Percentiles rank a stretch among this genome's conserved stretches.
phyloP scores from a whole-genome alignment of 53 echinoderm and acorn worm species.

The Holothuria leucospilota region DNA sequence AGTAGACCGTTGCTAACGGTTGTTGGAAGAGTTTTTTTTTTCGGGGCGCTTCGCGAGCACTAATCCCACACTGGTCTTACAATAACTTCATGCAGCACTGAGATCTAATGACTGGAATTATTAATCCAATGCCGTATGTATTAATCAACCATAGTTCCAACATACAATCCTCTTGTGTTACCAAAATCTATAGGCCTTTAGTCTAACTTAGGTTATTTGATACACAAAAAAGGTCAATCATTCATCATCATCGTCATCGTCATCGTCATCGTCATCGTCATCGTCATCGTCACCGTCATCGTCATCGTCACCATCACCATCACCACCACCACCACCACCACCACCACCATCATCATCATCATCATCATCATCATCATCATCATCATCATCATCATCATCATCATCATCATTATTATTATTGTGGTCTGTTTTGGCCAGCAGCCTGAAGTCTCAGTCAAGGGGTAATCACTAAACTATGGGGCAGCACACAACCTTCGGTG shows the following conservation, averaged over 20 bases:
- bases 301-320: background rate
- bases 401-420: background rate
- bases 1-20: no score
- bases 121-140: no score
- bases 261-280: background rate
- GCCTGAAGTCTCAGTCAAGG: no score
- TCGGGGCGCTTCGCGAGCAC: no score
- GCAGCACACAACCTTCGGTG: no score
- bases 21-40: no score
- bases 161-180: background rate
- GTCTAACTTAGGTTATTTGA: background rate
- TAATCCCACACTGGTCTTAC: no score
- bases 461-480: no score
- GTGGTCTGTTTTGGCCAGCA: background rate
- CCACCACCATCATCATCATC: slow-evolving; percentile 3
- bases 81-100: no score
- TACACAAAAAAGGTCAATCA: background rate
- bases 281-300: background rate
- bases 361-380: background rate
- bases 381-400: background rate
- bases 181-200: background rate
- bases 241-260: background rate
- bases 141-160: background rate
- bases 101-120: no score
- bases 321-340: background rate